Conservation (phyloP, 2,113 vertebrate species). For the Ictalurus furcatus region DNA sequence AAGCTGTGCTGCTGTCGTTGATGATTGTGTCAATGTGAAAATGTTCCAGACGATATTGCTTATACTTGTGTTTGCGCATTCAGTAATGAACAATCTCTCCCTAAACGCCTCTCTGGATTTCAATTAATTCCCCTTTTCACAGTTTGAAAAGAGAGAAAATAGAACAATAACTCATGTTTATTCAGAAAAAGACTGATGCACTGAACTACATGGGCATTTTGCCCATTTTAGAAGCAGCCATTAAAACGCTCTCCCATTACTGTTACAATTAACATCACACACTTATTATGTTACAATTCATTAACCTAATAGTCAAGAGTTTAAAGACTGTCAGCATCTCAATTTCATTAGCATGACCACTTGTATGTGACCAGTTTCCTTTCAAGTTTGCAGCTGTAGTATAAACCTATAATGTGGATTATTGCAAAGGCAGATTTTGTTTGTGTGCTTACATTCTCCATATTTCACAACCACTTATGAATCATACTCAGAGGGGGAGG, state of each 20-base stretch:
- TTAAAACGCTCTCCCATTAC: constrained; percentile 42
- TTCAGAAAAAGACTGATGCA: constrained; percentile 11
- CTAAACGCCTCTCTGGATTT: constrained; percentile 17
- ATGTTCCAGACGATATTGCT: not conserved
- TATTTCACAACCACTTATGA: constrained; percentile 54
- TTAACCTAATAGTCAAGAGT: constrained; percentile 38
- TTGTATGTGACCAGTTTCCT: constrained; percentile 44
- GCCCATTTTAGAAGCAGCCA: constrained; percentile 38
- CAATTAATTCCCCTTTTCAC: not conserved
- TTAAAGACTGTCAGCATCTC: constrained; percentile 35
- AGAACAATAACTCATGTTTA: not conserved
- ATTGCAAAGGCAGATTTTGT: constrained; percentile 39
- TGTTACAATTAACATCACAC: constrained; percentile 39
- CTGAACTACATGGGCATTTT: constrained; percentile 31
- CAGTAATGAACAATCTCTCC: constrained; percentile 26
- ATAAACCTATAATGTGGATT: constrained; percentile 32
- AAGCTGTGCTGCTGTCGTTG: constrained; percentile 1
- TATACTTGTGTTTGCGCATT: constrained; percentile 28
- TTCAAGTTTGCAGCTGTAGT: constrained; percentile 10
- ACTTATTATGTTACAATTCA: constrained; percentile 50
- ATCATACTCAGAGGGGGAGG: constrained; percentile 43
- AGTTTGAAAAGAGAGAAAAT: constrained; percentile 13
- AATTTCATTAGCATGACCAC: constrained; percentile 27
- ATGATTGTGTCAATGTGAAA: constrained; percentile 19
- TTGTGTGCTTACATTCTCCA: constrained; percentile 41